A percentile compares a stretch with the other conserved stretches of the same genome.
Evolutionary conservation across 2,888 invertebrate species (phyloP).

Genomic region (Megamerina dolium): DNA sequence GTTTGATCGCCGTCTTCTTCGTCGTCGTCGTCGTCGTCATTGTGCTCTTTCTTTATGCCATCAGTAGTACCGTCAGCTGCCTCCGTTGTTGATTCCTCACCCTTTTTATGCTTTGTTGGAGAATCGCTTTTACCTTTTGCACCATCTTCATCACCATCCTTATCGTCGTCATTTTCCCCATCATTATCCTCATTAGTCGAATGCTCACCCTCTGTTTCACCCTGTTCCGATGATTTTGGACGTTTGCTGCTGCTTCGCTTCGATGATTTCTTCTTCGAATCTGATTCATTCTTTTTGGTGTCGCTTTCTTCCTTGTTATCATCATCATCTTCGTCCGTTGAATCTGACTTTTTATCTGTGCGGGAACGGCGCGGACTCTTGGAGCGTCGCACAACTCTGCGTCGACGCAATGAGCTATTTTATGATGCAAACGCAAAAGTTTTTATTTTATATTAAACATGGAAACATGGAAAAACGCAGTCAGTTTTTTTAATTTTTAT

Average conservation of each 20-base stretch:
- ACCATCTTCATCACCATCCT: conserved; percentile 28
- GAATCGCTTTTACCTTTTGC: conserved; percentile 22
- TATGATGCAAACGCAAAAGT: conserved; percentile 31
- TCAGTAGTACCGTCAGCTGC: conserved; percentile 50
- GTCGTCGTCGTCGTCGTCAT: conserved; percentile 34
- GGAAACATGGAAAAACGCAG: no score
- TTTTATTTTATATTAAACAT: conserved; percentile 11
- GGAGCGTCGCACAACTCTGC: conserved; percentile 39
- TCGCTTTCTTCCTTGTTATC: conserved; percentile 28
- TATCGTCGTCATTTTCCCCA: conserved; percentile 23
- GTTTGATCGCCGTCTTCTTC: conserved; percentile 28
- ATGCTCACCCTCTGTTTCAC: conserved; percentile 23
- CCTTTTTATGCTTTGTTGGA: conserved; percentile 27
- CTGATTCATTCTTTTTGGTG: conserved; percentile 24
- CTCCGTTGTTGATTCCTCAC: conserved; percentile 26
- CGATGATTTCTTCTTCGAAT: conserved; percentile 19
- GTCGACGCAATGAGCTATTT: conserved; percentile 46
- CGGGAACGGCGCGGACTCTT: conserved; percentile 31
- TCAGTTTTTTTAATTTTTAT: no score
- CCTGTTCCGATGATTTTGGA: conserved; percentile 21
- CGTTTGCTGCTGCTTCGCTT: conserved; percentile 23
- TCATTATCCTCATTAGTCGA: conserved; percentile 20
- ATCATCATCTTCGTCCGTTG: conserved; percentile 45
- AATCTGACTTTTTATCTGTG: conserved; percentile 28
- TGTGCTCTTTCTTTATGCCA: conserved; percentile 30